phyloP scores from a whole-genome alignment of 2,113 vertebrate species.

The Tachysurus fulvidraco region DNA sequence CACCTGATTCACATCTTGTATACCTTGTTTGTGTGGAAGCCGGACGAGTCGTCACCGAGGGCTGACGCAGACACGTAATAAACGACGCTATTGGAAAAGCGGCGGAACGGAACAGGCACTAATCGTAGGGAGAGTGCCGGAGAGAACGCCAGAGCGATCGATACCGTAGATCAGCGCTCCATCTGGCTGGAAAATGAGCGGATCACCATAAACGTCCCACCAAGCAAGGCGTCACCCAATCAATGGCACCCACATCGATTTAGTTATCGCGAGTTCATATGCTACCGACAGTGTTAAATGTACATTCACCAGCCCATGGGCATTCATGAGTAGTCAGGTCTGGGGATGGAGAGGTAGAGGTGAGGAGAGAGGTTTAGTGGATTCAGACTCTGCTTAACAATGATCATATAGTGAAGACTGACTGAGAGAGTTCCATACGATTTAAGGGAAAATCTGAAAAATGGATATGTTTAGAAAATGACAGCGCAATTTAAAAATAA shows the following conservation, averaged over 20 bases:
- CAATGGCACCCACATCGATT: constrained; percentile 74
- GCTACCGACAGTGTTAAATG: constrained; percentile 78
- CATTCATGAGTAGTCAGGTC: constrained; percentile 60
- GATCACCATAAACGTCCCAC: constrained; percentile 74
- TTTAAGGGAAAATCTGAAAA: neutral
- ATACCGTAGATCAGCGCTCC: constrained; percentile 77
- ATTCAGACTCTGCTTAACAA: neutral
- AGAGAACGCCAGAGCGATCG: constrained; percentile 62
- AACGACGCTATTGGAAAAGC: constrained; percentile 47
- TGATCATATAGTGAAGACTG: neutral
- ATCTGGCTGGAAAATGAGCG: constrained; percentile 76
- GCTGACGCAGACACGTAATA: constrained; percentile 44
- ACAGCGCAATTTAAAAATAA: neutral
- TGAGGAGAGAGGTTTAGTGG: neutral
- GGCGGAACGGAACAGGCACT: constrained; percentile 46
- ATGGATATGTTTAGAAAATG: neutral
- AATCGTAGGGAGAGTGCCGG: constrained; percentile 50
- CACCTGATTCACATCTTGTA: constrained; percentile 45
- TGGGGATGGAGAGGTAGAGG: neutral
- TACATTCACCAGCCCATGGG: constrained; percentile 67
- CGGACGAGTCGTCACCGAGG: constrained; percentile 31
- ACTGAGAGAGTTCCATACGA: neutral
- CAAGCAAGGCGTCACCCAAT: constrained; percentile 56
- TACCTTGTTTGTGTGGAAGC: neutral
- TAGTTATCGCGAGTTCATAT: constrained; percentile 79